A percentile compares a stretch with the other conserved stretches of the same genome.
phyloP scores from a whole-genome alignment of 2,113 vertebrate species.

The Cyanoramphus novaezelandiae region DNA sequence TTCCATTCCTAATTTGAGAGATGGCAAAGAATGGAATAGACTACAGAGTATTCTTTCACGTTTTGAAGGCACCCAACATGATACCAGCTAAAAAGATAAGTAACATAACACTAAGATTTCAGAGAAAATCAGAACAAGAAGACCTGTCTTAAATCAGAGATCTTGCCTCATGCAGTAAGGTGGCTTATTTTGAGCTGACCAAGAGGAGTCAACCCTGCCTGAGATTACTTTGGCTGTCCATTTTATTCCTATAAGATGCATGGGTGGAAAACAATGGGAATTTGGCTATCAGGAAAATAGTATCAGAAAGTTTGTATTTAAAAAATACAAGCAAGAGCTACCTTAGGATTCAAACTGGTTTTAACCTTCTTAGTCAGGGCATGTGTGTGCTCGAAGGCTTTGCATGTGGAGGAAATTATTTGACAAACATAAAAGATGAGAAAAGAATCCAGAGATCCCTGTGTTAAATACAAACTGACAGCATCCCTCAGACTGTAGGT shows the following conservation, averaged over 20 bases:
- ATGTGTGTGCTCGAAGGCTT: neutral
- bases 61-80: neutral
- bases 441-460: neutral
- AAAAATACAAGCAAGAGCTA: neutral
- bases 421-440: conserved; percentile 20
- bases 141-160: neutral
- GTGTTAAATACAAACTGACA: conserved; percentile 46
- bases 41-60: neutral
- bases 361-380: neutral
- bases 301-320: neutral
- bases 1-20: neutral
- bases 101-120: neutral
- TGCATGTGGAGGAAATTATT: conserved; percentile 11
- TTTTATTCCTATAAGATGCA: neutral
- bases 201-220: neutral
- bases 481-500: neutral
- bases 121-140: neutral
- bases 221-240: neutral
- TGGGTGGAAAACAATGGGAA: neutral
- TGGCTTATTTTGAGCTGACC: neutral
- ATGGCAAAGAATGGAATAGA: neutral
- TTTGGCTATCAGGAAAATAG: neutral
- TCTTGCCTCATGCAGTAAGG: neutral
- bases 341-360: neutral
- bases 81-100: neutral